phyloP scores from a whole-genome alignment of 2,113 vertebrate genomes.

The Zingel zingel region DNA sequence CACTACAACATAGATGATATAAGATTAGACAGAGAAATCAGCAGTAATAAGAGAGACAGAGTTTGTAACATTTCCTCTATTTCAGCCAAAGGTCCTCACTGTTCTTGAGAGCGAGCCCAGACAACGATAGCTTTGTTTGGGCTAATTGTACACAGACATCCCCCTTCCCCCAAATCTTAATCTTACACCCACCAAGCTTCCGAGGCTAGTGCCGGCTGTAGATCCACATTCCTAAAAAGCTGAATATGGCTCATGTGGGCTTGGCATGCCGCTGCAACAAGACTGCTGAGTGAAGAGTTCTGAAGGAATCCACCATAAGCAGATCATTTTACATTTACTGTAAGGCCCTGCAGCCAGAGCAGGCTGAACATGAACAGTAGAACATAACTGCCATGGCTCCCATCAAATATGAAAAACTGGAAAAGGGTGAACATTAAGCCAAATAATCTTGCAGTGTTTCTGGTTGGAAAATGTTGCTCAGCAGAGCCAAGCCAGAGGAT shows the following conservation, averaged over 20 bases:
- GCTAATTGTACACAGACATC: conserved; percentile 82
- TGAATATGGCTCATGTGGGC: conserved; percentile 76
- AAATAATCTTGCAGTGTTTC: conserved; percentile 49
- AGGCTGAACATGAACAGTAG: conserved; percentile 24
- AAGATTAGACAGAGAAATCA: conserved; percentile 5
- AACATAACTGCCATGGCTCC: conserved; percentile 18
- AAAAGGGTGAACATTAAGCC: conserved; percentile 38
- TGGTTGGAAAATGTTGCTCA: conserved; percentile 69
- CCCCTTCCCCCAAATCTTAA: conserved; percentile 67
- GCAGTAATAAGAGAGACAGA: conserved; percentile 12
- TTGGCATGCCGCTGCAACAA: conserved; percentile 65
- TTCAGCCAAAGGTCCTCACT: conserved; percentile 60
- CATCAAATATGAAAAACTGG: conserved; percentile 51
- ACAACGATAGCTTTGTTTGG: conserved; percentile 82
- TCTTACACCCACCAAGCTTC: conserved; percentile 70
- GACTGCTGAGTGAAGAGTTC: conserved; percentile 78
- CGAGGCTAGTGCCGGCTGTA: conserved; percentile 58
- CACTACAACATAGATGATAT: conserved; percentile 7
- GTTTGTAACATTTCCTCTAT: conserved; percentile 39
- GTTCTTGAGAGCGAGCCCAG: conserved; percentile 42
- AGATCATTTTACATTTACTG: conserved; percentile 71
- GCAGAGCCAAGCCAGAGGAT: conserved; percentile 34
- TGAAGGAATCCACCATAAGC: conserved; percentile 73
- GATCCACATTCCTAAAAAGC: conserved; percentile 75
- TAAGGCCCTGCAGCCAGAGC: conserved; percentile 25